A percentile compares a stretch with the other conserved stretches of the same genome.
Evolutionary conservation across 2,113 vertebrate genomes (phyloP).

Genomic region (Mixornis gularis): DNA sequence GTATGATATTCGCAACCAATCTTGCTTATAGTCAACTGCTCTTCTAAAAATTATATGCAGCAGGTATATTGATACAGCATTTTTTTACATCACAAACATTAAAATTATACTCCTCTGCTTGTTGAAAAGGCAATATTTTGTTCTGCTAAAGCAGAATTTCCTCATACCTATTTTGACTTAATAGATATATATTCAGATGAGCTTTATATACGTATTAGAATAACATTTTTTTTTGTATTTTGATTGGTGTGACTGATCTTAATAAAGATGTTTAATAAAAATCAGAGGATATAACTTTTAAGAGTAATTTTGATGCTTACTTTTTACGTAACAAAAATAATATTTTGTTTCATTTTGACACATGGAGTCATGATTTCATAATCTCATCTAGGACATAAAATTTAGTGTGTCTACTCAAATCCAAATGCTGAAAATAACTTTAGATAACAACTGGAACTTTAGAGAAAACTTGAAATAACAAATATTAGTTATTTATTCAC

Average conservation of each 20-base stretch:
- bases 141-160: background rate
- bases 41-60: background rate
- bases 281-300: background rate
- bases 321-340: background rate
- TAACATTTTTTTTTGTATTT: background rate
- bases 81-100: background rate
- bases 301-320: background rate
- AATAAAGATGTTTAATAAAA: background rate
- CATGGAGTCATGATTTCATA: background rate
- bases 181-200: background rate
- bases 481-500: background rate
- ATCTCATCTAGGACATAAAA: background rate
- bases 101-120: background rate
- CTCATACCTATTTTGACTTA: background rate
- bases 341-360: background rate
- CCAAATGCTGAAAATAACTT: background rate
- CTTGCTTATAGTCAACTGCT: background rate
- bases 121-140: background rate
- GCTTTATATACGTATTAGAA: background rate
- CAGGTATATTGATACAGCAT: background rate
- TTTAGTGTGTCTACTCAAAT: background rate
- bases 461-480: background rate
- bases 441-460: background rate
- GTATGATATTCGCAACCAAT: background rate
- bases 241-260: background rate